Evolutionary conservation across 1,140 invertebrate genomes (phyloP).

Genomic region (Leptoteleia sp.): DNA sequence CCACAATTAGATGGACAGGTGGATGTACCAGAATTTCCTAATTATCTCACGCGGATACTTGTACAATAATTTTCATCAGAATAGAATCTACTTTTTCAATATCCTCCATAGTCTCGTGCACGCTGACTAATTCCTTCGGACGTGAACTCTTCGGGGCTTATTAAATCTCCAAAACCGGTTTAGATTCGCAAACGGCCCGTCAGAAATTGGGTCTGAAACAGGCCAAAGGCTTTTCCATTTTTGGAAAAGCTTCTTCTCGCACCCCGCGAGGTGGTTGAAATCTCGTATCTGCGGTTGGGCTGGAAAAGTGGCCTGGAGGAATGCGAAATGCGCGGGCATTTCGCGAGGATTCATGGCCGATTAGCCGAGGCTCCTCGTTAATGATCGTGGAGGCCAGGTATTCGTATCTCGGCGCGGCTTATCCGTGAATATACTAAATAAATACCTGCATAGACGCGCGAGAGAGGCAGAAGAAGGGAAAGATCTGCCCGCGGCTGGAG

Average conservation of each 20-base stretch:
- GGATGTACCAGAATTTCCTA: no score
- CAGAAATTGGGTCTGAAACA: no score
- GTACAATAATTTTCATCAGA: no score
- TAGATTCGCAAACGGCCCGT: neutral
- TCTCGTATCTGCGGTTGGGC: neutral
- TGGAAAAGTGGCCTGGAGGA: neutral
- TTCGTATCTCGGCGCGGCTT: conserved; percentile 33
- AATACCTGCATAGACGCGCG: conserved; percentile 67
- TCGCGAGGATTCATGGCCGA: conserved; percentile 38
- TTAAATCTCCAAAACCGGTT: conserved; percentile 1
- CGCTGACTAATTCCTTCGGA: conserved; percentile 8
- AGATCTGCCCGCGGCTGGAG: conserved; percentile 78
- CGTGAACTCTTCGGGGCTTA: no score
- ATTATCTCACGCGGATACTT: no score
- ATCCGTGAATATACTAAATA: conserved; percentile 74
- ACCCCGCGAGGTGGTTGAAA: no score
- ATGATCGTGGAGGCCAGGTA: conserved; percentile 46
- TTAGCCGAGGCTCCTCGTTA: conserved; percentile 53
- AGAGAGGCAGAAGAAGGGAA: conserved; percentile 50
- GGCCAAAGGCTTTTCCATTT: no score
- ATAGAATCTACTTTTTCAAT: no score
- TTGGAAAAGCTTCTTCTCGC: no score
- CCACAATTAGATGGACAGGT: no score
- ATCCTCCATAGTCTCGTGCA: no score
- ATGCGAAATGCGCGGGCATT: conserved; percentile 20